Percentiles rank a stretch among this genome's conserved stretches.
These are phyloP conservation scores for Conopomorpha cramerella DNA, from an alignment of 1,140 invertebrate genomes.

Conservation along the genomic window DNA sequence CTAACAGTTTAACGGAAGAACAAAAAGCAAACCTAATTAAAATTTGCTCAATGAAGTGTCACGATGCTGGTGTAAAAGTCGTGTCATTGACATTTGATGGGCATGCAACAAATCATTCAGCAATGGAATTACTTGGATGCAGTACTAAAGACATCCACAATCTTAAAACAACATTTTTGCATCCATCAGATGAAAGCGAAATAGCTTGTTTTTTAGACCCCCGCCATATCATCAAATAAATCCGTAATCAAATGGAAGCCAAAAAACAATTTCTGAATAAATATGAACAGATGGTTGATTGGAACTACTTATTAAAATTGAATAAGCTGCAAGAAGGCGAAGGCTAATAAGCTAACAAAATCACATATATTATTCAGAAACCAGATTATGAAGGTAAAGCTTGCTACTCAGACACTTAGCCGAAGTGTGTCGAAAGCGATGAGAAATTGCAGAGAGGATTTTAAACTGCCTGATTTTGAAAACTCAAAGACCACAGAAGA, in stretches of 20 bases:
- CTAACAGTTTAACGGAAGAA: constrained; percentile 6
- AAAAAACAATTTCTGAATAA: constrained; percentile 9
- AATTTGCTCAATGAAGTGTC: constrained; percentile 12
- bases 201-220: constrained; percentile 10
- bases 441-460: constrained; percentile 5
- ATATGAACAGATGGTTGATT: constrained; percentile 4
- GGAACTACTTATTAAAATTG: constrained; percentile 8
- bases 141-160: constrained; percentile 1
- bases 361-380: constrained; percentile 12
- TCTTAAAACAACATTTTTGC: constrained; percentile 11
- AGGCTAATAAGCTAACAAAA: constrained; percentile 10
- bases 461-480: constrained; percentile 6
- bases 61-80: constrained; percentile 13
- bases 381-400: constrained; percentile 15
- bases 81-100: constrained; percentile 15
- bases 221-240: constrained; percentile 9
- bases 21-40: constrained; percentile 12
- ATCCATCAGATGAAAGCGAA: constrained; percentile 5
- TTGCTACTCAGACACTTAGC: constrained; percentile 12
- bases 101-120: constrained; percentile 9
- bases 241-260: constrained; percentile 7
- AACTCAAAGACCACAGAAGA: too few relatives aligned
- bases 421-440: constrained; percentile 9
- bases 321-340: constrained; percentile 10
- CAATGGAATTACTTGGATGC: constrained; percentile 11